A percentile compares a stretch with the other conserved stretches of the same genome.
Evolutionary conservation across 2,113 vertebrate species (phyloP).

Genomic region (Caranx melampygus): DNA sequence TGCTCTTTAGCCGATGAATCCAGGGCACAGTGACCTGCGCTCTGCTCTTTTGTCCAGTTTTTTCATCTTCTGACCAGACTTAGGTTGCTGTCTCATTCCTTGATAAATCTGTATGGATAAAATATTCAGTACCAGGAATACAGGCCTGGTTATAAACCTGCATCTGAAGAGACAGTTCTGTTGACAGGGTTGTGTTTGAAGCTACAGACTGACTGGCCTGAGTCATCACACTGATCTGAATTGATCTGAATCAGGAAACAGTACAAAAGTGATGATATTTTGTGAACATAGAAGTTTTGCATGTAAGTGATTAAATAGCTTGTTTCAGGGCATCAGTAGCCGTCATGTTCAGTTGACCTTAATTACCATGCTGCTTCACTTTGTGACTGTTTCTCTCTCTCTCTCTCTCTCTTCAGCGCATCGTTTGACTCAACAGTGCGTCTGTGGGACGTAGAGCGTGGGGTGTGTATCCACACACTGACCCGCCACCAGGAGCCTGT

Average conservation of each 20-base stretch:
- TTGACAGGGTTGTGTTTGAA: too few relatives aligned
- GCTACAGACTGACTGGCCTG: background rate
- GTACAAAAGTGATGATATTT: background rate
- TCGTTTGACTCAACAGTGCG: slow-evolving; percentile 99
- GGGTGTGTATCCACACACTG: slow-evolving; percentile 98
- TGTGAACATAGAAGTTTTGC: background rate
- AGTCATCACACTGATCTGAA: background rate
- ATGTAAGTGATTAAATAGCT: background rate
- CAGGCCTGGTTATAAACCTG: background rate
- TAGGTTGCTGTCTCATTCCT: background rate
- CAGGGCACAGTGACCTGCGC: background rate
- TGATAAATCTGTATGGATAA: background rate
- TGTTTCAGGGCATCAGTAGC: background rate
- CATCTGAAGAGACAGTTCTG: background rate
- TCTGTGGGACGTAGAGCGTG: slow-evolving; percentile 98
- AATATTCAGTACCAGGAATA: background rate
- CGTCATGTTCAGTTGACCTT: background rate
- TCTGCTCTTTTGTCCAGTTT: background rate
- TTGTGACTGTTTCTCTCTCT: background rate
- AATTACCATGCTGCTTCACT: background rate
- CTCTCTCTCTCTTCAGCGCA: slow-evolving; percentile 82
- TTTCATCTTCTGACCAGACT: background rate
- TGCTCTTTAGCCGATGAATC: background rate
- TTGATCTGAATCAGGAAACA: background rate
- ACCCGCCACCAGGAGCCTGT: slow-evolving; percentile 99